Base-by-base conservation (phyloP, 2,113 vertebrate genomes). In the Caloenas nicobarica region DNA sequence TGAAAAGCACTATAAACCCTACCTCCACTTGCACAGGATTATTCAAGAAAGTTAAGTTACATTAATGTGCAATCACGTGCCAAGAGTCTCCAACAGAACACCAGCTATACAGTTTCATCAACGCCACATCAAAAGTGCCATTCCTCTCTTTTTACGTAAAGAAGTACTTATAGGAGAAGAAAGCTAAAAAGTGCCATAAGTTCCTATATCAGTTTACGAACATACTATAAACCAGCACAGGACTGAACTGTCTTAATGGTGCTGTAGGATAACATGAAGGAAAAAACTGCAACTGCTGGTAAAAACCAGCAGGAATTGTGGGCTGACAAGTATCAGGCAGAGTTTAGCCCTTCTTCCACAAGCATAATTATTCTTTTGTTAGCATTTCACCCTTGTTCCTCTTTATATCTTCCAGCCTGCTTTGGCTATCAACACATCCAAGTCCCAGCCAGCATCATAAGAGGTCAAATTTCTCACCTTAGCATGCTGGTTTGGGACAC, bases 181-280 rank as follows among this genome's bases (percentile, higher is more conserved):
- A 68, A 71, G 40, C 31, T 58, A 51, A 68, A 40, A 40, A 50
- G 17, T 33, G 14, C 11, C 40, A 3, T 13, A 87, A 62, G 4
- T 38, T 74, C 26, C 48, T 68, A 31, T 42, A 36, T 15, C 18
- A 68, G 16, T 60, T 62, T 38, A 82, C 16, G 4, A 68, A 46
- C 11, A 60, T 2, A 58, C 31, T 38, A 64, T 36, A 79, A 64
- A 88, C 17, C 48, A 89, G 12, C 5, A 56, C n/a, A 73, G 13
- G 33, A 64, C 3, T 38, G 50, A 51, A 57, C 14, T 0, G 0
- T 28, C 46, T 40, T 58, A 85, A 16, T 33, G 22, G 21, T 26
- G 60, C 25, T 38, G 33, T 0, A 71, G 25, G 5, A 13, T 26
- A 82, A 76, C 11, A 40, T 8, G 24, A 77, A 62, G 12, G 71